phyloP scores from a whole-genome alignment of 1,140 invertebrate species.

The Trissolcus basalis region DNA sequence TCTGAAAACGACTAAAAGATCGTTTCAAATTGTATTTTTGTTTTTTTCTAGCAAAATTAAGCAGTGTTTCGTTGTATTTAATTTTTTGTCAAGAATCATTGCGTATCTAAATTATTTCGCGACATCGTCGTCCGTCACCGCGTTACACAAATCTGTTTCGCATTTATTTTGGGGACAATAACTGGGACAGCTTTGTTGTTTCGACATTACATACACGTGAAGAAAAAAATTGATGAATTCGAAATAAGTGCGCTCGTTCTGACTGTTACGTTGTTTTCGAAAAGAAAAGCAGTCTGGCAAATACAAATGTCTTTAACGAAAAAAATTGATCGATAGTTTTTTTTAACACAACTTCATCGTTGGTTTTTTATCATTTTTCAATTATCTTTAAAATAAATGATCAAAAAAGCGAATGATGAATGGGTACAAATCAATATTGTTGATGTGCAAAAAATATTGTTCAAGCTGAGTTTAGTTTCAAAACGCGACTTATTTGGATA shows the following conservation, averaged over 20 bases:
- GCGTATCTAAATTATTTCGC: constrained; percentile 6
- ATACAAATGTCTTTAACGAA: too few relatives aligned
- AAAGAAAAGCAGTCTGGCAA: not conserved
- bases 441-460: too few relatives aligned
- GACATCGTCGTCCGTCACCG: constrained; percentile 37
- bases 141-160: constrained; percentile 45
- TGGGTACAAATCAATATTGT: too few relatives aligned
- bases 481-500: constrained; percentile 16
- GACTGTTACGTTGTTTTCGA: constrained; percentile 12
- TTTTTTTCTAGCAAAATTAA: too few relatives aligned
- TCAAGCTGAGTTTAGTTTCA: not conserved
- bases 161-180: constrained; percentile 55
- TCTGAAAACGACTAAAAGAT: too few relatives aligned
- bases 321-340: too few relatives aligned
- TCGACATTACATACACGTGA: constrained; percentile 41
- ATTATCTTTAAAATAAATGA: too few relatives aligned
- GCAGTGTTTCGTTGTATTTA: too few relatives aligned
- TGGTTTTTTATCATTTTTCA: too few relatives aligned
- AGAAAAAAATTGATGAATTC: constrained; percentile 55
- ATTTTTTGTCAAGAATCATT: not conserved
- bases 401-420: too few relatives aligned
- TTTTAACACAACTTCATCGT: too few relatives aligned
- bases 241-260: constrained; percentile 42
- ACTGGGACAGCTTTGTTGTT: constrained; percentile 50
- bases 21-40: too few relatives aligned